phyloP scores from a whole-genome alignment of 2,113 vertebrate genomes.

The Kobus ellipsiprymnus region DNA sequence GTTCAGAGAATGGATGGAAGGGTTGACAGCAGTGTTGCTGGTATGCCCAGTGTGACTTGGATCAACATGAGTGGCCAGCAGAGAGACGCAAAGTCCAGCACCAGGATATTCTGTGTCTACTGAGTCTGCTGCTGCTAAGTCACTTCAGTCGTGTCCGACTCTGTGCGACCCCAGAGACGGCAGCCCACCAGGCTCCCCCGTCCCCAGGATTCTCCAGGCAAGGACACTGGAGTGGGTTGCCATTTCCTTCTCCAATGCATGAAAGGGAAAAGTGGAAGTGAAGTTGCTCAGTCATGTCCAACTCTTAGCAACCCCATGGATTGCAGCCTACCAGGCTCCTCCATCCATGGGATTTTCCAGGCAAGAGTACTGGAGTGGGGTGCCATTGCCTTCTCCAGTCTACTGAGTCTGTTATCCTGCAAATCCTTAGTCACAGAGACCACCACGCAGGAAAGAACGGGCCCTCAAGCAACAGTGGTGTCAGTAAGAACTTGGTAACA shows the following conservation, averaged over 20 bases:
- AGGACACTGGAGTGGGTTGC: too few relatives aligned
- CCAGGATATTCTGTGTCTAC: neutral
- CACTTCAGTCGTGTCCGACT: too few relatives aligned
- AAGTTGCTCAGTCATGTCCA: too few relatives aligned
- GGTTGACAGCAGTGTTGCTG: neutral
- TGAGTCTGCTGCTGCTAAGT: neutral
- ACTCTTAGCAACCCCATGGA: too few relatives aligned
- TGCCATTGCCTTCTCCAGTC: neutral
- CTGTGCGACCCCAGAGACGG: too few relatives aligned
- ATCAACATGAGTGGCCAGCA: neutral
- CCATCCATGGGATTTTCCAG: too few relatives aligned
- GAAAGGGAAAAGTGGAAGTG: too few relatives aligned
- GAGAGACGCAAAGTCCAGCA: neutral
- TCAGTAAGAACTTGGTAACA: neutral
- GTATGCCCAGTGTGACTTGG: neutral
- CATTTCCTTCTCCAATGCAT: too few relatives aligned
- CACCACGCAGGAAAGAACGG: neutral
- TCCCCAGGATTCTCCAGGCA: too few relatives aligned
- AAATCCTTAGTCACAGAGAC: slow-evolving; percentile 22
- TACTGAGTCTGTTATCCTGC: neutral
- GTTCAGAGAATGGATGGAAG: neutral
- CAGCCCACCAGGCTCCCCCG: too few relatives aligned
- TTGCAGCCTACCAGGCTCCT: too few relatives aligned
- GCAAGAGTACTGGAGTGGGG: too few relatives aligned
- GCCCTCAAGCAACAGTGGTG: neutral